Evolutionary conservation across 2,113 vertebrate species (phyloP).

Genomic region (Phylloscopus trochilus): DNA sequence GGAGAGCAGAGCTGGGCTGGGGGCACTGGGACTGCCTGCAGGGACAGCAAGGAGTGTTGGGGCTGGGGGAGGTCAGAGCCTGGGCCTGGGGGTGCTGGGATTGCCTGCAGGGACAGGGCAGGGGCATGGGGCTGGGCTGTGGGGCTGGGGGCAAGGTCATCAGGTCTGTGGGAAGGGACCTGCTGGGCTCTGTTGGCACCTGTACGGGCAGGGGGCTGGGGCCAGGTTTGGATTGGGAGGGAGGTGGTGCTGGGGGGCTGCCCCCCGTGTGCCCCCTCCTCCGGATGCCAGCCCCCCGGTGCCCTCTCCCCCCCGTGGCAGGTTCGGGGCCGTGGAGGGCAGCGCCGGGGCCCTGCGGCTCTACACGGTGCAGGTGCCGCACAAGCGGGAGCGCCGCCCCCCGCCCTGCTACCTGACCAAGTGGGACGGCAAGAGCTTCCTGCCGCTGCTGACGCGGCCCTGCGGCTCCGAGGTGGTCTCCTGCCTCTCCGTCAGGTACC

Average conservation of each 20-base stretch:
- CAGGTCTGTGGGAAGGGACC: not conserved
- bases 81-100: too few species aligned
- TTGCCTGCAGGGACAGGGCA: not conserved
- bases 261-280: accelerated
- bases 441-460: constrained; percentile 85
- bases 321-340: constrained; percentile 88
- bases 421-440: constrained; percentile 88
- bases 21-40: too few species aligned
- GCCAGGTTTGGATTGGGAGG: not conserved
- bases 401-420: constrained; percentile 92
- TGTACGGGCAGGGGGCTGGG: accelerated
- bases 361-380: constrained; percentile 94
- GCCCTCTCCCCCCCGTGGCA: not conserved
- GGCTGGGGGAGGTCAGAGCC: too few species aligned
- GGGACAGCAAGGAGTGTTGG: not conserved
- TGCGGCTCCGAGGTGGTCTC: constrained; percentile 92
- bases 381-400: constrained; percentile 88
- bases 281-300: too few species aligned
- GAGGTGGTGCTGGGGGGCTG: not conserved
- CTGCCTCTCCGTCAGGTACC: constrained; percentile 86
- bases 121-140: accelerated
- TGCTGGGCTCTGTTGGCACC: not conserved
- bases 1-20: too few species aligned
- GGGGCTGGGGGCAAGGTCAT: too few species aligned
- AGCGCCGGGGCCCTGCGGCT: constrained; percentile 80